Percentiles rank a stretch among this genome's conserved stretches.
These are phyloP conservation scores for Cherax destructor DNA, from an alignment of 1,140 invertebrate genomes.

Conservation along the genomic window DNA sequence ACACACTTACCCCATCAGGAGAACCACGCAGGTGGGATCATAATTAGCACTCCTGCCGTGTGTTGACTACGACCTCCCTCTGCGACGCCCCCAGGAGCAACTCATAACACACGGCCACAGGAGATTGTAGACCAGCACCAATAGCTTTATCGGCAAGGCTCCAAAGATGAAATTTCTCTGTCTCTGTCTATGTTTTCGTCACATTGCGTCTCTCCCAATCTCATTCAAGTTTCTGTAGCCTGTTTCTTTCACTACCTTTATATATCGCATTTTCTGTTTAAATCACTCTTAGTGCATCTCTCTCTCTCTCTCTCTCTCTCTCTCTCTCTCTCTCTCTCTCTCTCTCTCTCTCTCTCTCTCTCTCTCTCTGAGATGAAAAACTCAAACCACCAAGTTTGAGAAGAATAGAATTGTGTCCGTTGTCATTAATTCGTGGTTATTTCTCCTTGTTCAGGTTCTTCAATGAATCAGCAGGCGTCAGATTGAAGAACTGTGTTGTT, in stretches of 20 bases:
- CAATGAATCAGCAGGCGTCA: not conserved
- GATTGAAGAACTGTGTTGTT: no score
- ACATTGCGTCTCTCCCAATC: not conserved
- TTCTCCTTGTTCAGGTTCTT: constrained; percentile 21
- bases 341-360: constrained; percentile 18
- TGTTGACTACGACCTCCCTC: constrained; percentile 34
- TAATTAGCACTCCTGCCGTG: constrained; percentile 52
- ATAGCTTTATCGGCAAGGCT: constrained; percentile 48
- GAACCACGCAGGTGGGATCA: constrained; percentile 33
- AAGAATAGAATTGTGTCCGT: constrained; percentile 15
- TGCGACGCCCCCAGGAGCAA: constrained; percentile 35
- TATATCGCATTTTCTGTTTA: no score
- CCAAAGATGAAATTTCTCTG: constrained; percentile 33
- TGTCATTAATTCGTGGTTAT: constrained; percentile 25
- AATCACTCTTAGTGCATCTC: not conserved
- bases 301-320: constrained; percentile 50
- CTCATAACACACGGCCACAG: constrained; percentile 42
- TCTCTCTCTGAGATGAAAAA: constrained; percentile 1
- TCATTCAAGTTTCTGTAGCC: no score
- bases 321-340: constrained; percentile 34
- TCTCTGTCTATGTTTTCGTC: constrained; percentile 30
- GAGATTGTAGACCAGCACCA: constrained; percentile 48
- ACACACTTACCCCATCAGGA: not conserved
- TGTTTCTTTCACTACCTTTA: no score
- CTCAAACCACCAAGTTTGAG: not conserved